Conservation (phyloP, 2,797 vertebrate species). For the Premnoplex brunnescens region DNA sequence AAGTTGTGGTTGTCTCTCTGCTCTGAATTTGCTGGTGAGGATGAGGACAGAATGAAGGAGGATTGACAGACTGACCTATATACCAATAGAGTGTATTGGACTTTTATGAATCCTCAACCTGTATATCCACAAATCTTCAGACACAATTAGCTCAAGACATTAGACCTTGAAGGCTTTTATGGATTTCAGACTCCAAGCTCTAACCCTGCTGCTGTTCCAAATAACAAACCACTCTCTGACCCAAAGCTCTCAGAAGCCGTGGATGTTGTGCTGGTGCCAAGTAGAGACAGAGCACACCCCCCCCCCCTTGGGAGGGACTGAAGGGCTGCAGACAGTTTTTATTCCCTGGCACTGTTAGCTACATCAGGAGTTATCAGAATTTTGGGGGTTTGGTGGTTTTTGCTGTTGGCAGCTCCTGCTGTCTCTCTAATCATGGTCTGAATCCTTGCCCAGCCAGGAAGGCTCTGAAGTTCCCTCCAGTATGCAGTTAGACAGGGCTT, state of each 20-base stretch:
- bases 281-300: background rate
- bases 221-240: background rate
- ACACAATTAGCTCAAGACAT: background rate
- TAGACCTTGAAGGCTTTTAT: background rate
- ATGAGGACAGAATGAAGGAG: background rate
- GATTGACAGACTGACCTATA: background rate
- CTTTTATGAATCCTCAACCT: fast-evolving
- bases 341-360: background rate
- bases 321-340: background rate
- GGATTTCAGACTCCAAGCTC: background rate
- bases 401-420: background rate
- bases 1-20: background rate
- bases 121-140: background rate
- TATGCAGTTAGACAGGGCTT: background rate
- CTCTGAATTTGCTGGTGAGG: background rate
- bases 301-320: background rate
- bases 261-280: background rate
- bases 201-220: background rate
- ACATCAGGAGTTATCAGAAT: background rate
- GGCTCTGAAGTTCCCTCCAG: background rate
- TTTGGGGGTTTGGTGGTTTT: background rate
- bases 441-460: background rate
- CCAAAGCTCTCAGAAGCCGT: background rate
- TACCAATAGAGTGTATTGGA: background rate
- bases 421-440: background rate